phyloP scores from a whole-genome alignment of 2,113 vertebrate species.

The Lepus europaeus region DNA sequence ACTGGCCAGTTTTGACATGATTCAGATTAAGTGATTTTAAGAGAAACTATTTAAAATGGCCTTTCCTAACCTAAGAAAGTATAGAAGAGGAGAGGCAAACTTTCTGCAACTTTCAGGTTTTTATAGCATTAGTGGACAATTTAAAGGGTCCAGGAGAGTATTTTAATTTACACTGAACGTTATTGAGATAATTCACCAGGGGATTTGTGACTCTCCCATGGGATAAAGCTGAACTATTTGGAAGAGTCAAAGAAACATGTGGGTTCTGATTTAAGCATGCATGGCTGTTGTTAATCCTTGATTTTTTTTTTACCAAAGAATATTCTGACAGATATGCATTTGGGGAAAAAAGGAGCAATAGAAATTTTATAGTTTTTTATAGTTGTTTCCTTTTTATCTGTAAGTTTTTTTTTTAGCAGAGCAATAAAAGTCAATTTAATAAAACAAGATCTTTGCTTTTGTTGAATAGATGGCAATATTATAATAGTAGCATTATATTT shows the following conservation, averaged over 20 bases:
- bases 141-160: not conserved
- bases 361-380: not conserved
- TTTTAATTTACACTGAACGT: not conserved
- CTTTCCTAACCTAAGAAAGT: not conserved
- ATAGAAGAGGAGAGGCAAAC: not conserved
- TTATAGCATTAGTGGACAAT: not conserved
- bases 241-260: not conserved
- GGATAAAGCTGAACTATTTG: not conserved
- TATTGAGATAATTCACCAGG: not conserved
- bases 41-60: not conserved
- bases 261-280: not conserved
- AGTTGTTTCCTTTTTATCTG: not conserved
- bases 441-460: not conserved
- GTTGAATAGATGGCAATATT: not conserved
- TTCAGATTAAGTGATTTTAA: constrained; percentile 39
- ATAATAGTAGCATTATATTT: not conserved
- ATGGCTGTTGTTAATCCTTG: not conserved
- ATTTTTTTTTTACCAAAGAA: not conserved
- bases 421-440: not conserved
- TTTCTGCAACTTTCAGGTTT: not conserved
- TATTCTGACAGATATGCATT: not conserved
- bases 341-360: not conserved
- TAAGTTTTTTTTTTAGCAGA: not conserved
- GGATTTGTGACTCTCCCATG: not conserved
- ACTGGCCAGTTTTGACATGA: not conserved